Conservation (phyloP, 1,140 invertebrate species). For the Diprion similis region DNA sequence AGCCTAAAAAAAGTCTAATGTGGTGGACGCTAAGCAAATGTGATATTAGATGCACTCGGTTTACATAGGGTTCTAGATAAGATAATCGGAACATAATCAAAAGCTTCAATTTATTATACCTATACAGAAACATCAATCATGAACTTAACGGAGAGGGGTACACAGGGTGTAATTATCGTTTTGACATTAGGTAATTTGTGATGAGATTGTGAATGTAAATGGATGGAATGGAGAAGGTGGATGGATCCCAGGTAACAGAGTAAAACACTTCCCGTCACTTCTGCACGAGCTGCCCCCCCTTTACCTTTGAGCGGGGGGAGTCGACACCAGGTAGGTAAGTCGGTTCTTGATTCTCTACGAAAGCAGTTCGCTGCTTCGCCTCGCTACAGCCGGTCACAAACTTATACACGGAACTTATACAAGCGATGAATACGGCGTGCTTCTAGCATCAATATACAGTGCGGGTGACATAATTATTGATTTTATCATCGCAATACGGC, state of each 20-base stretch:
- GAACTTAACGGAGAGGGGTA: too few species aligned
- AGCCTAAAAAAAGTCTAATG: not conserved
- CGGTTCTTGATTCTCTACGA: not conserved
- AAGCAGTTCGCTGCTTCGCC: not conserved
- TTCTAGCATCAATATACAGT: not conserved
- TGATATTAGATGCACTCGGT: too few species aligned
- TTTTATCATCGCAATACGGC: too few species aligned
- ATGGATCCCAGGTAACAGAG: not conserved
- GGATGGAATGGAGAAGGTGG: not conserved
- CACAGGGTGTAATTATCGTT: too few species aligned
- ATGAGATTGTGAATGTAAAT: too few species aligned
- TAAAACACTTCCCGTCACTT: constrained; percentile 3
- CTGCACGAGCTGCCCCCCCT: not conserved
- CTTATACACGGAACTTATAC: not conserved
- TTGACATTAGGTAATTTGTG: too few species aligned
- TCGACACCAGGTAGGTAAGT: not conserved
- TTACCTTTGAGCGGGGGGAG: not conserved
- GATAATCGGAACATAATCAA: too few species aligned
- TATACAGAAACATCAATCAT: too few species aligned
- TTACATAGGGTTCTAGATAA: too few species aligned
- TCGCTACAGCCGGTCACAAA: not conserved
- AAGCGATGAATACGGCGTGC: not conserved
- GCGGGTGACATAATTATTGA: not conserved
- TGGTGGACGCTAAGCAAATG: too few species aligned
- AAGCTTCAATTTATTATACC: too few species aligned